Base-by-base conservation (phyloP, 2,888 invertebrate species). In the Furcula furcula region DNA sequence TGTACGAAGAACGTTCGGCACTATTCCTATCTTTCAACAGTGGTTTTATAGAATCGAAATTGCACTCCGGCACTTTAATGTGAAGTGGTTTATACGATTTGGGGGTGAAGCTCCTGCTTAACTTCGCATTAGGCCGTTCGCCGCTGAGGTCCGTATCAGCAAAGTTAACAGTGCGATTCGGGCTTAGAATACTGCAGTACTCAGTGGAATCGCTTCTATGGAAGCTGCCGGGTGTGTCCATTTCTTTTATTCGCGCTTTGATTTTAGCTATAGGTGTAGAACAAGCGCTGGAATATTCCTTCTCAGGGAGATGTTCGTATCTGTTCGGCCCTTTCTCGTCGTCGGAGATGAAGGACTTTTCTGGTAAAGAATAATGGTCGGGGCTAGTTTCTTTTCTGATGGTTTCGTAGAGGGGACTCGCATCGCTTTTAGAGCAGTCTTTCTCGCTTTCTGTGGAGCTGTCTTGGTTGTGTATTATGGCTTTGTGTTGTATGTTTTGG, bases 181-280 rank as follows among this genome's bases (percentile, higher is more conserved):
- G 88, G 41, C 88, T 88, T 1, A 85, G 49, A 30, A 89, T 78
- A 35, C 87, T 88, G 42, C 89, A 89, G 46, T 89, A 89, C 56
- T 89, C 88, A 0, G 89, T 89, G 0, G 89, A 89, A 51, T 89
- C 89, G 38, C 87, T 88, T 46, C 76, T 76, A 13, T 89, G 82
- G 15, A 88, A 56, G 0, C 64, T 50, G 31, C 78, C 78, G 10
- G 87, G 84, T 0, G 87, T 78, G 0, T 65, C 77, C 5, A 78
- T 56, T 9, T 85, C 80, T 55, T 73, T 84, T 4, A 82, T 67
- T 13, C 76, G 65, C 1, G 80, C 69, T 20, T 68, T 67, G 1
- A 84, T 51, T 40, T 82, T 86, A 7, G 78, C 55, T 52, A 87
- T 64, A 1, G 87, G 87, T 0, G 87, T 88, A 0, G 87, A 88